phyloP scores from a whole-genome alignment of 2,797 vertebrate species.

The Acanthiza pusilla region DNA sequence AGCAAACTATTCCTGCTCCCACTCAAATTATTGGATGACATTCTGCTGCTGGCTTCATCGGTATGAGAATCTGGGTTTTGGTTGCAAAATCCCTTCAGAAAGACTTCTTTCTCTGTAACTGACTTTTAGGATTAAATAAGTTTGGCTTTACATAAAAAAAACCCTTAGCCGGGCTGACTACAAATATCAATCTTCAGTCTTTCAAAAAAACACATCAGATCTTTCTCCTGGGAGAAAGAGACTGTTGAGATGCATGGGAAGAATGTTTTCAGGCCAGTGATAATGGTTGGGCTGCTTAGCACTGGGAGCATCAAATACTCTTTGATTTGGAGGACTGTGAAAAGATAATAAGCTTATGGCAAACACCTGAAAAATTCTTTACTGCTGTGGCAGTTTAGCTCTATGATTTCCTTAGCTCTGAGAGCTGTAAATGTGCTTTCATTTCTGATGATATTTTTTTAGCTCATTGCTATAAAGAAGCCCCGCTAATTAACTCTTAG shows the following conservation, averaged over 20 bases:
- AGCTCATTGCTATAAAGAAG: background rate
- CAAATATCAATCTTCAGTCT: background rate
- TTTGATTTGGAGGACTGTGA: conserved; percentile 16
- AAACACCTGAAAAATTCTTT: conserved; percentile 12
- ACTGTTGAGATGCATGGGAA: background rate
- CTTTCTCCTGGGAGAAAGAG: background rate
- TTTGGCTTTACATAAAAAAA: background rate
- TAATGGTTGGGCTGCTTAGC: conserved; percentile 3
- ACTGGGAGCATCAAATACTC: conserved; percentile 23
- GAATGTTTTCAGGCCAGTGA: conserved; percentile 9
- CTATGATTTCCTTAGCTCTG: background rate
- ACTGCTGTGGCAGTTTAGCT: background rate
- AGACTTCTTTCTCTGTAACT: background rate
- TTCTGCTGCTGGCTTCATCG: background rate
- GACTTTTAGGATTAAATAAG: background rate
- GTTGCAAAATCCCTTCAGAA: background rate
- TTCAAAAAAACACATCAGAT: background rate
- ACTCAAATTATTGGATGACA: background rate
- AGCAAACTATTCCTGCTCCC: background rate
- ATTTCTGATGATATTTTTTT: background rate
- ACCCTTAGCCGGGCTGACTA: background rate
- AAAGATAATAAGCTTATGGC: conserved; percentile 28
- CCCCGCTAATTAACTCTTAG: background rate
- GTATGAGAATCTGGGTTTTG: background rate
- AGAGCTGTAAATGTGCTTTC: background rate